A percentile compares a stretch with the other conserved stretches of the same genome.
These are phyloP conservation scores for Trichopoda pennipes DNA, from an alignment of 2,888 invertebrate species.

Conservation along the genomic window DNA sequence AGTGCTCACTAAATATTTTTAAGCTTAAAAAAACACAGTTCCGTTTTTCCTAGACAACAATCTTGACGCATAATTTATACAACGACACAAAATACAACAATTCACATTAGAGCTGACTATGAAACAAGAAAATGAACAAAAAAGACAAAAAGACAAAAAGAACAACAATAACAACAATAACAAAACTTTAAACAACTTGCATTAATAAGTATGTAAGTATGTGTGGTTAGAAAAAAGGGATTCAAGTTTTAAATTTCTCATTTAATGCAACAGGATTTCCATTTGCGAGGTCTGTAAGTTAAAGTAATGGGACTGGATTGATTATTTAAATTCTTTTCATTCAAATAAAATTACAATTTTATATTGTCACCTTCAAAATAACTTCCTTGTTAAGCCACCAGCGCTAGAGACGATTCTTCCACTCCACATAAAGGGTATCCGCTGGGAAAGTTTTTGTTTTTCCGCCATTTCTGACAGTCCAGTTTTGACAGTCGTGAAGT, in stretches of 20 bases:
- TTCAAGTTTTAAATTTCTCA: constrained; percentile 19
- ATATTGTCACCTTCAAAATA: too few relatives aligned
- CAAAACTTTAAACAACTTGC: constrained; percentile 1
- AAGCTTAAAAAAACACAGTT: neutral
- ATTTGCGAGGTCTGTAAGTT: too few relatives aligned
- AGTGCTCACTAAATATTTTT: constrained; percentile 17
- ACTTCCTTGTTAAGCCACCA: too few relatives aligned
- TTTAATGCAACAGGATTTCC: constrained; percentile 30
- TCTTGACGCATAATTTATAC: constrained; percentile 6
- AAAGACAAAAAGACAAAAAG: neutral
- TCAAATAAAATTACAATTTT: too few relatives aligned
- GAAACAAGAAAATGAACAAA: neutral
- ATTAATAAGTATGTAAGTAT: neutral
- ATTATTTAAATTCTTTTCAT: too few relatives aligned
- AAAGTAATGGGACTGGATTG: too few relatives aligned
- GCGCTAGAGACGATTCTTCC: too few relatives aligned
- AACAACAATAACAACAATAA: neutral
- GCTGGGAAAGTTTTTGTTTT: too few relatives aligned
- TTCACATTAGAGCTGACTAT: constrained; percentile 1
- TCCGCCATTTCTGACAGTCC: too few relatives aligned
- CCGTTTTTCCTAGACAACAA: neutral
- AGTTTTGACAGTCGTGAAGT: too few relatives aligned
- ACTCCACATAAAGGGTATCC: too few relatives aligned
- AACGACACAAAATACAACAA: neutral
- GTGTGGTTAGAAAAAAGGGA: neutral